Percentiles rank a stretch among this genome's conserved stretches.
Evolutionary conservation across 2,113 vertebrate species (phyloP).

Genomic region (Chloebia gouldiae): DNA sequence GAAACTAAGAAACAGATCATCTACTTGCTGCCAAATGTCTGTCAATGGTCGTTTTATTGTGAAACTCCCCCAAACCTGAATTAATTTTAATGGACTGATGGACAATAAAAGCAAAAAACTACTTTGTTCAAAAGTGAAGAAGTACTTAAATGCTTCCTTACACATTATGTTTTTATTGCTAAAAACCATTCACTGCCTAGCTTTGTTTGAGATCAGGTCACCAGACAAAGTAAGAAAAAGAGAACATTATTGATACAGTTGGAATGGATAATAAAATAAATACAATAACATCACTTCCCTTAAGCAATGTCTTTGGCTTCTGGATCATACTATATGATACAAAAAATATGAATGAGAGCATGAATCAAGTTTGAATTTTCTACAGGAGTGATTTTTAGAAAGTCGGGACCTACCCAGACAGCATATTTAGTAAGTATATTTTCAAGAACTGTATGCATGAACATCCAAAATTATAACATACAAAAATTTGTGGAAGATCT

Average conservation of each 20-base stretch:
- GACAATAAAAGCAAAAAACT: background rate
- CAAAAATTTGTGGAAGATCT: background rate
- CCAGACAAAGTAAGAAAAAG: background rate
- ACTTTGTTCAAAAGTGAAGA: background rate
- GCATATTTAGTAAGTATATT: background rate
- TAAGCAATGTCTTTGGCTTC: background rate
- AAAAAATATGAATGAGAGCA: background rate
- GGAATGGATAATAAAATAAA: background rate
- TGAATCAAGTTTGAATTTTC: background rate
- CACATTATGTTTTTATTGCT: background rate
- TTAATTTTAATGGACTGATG: background rate
- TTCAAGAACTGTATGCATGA: background rate
- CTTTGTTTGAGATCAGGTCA: background rate
- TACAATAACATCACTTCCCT: background rate
- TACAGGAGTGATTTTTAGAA: background rate
- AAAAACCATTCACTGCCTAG: background rate
- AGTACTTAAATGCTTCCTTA: background rate
- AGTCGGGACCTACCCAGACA: background rate
- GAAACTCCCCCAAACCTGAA: background rate
- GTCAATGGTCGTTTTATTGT: background rate
- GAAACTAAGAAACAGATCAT: background rate
- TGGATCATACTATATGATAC: background rate
- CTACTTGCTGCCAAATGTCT: background rate
- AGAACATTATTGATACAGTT: background rate
- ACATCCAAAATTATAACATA: background rate